A percentile compares a stretch with the other conserved stretches of the same genome.
phyloP scores from a whole-genome alignment of 2,113 vertebrate genomes.

The Arothron firmamentum region DNA sequence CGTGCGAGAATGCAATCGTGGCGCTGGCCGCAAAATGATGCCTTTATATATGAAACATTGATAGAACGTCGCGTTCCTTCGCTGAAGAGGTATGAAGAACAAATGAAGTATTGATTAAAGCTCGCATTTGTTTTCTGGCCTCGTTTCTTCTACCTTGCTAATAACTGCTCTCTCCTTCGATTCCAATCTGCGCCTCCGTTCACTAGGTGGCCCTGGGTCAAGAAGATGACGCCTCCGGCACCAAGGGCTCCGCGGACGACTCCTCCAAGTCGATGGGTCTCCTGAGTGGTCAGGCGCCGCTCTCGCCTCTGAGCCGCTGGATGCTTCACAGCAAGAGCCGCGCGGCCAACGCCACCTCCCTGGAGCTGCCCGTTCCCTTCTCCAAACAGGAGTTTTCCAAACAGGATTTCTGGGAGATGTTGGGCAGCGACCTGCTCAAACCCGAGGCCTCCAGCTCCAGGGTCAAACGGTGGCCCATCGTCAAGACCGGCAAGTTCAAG shows the following conservation, averaged over 20 bases:
- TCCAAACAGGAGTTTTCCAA: conserved; percentile 81
- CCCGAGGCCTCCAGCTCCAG: conserved; percentile 70
- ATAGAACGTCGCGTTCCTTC: conserved; percentile 60
- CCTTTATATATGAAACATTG: conserved; percentile 49
- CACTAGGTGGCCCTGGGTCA: conserved; percentile 75
- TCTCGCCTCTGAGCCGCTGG: conserved; percentile 79
- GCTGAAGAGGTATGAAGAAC: conserved; percentile 47
- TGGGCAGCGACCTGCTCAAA: conserved; percentile 76
- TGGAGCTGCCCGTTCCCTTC: conserved; percentile 81
- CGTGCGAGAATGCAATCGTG: conserved; percentile 51
- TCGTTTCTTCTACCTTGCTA: conserved; percentile 45
- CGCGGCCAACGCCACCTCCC: conserved; percentile 75
- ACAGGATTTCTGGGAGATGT: conserved; percentile 82
- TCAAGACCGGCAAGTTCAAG: conserved; percentile 83
- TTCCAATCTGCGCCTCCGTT: conserved; percentile 6
- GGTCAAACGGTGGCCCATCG: conserved; percentile 78
- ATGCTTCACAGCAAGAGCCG: conserved; percentile 75
- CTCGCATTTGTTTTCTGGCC: conserved; percentile 58
- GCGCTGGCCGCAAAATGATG: conserved; percentile 34
- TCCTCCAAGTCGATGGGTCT: conserved; percentile 73
- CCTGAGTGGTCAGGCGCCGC: conserved; percentile 65
- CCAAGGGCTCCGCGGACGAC: conserved; percentile 66
- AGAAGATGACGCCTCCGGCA: conserved; percentile 64
- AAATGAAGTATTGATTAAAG: conserved; percentile 72
- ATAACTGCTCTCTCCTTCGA: conserved; percentile 47